Evolutionary conservation across 64 coral and sea anemone genomes (phyloP), one percentile per base, ranked within the genome.

Genomic region (Montipora cactus): DNA sequence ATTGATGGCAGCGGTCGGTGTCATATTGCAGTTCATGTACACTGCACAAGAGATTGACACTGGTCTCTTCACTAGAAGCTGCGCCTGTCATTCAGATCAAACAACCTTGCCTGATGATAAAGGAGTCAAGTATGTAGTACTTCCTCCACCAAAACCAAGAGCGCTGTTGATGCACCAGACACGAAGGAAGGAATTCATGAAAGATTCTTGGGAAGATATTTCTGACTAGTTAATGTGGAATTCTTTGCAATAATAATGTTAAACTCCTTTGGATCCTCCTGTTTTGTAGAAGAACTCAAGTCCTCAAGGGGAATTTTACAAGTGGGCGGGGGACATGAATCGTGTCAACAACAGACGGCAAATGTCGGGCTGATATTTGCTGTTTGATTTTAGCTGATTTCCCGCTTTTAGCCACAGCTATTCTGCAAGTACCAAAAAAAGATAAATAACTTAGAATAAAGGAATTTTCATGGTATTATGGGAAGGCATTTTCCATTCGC

Each of bases 21-120:
- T 78, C 59, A 66, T 88, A 2, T 64, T 93, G 19, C 92, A 93
- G 67, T 88, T 78, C 76, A 87, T 93, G 55, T 93, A 93, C 92
- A 93, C 92, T 22, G 81, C 79, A 18, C 92, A 93, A 53, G 92
- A 88, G 19, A 93, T 93, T 50, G 81, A 77, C 47, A 77, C 82
- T 52, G 9, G 58, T 3, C 77, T 93, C 11, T 79, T 93, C 74
- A 68, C 88, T 0, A 79, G 72, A 74, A 71, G 67, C 15, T 93
- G 92, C 15, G 25, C 47, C 9, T 72, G 74, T 15, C 19, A 64
- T 2, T 67, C 76, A n/a, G 8, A 19, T 9, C 52, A 2, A 57
- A 80, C 47, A 4, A n/a, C 19, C 7, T 11, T 8, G 82, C 62
- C 62, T 50, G 82, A 50, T 51, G 66, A 86, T 50, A 86, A 86